Conservation (phyloP, 2,888 invertebrate species). For the Melanostoma mellinum region DNA sequence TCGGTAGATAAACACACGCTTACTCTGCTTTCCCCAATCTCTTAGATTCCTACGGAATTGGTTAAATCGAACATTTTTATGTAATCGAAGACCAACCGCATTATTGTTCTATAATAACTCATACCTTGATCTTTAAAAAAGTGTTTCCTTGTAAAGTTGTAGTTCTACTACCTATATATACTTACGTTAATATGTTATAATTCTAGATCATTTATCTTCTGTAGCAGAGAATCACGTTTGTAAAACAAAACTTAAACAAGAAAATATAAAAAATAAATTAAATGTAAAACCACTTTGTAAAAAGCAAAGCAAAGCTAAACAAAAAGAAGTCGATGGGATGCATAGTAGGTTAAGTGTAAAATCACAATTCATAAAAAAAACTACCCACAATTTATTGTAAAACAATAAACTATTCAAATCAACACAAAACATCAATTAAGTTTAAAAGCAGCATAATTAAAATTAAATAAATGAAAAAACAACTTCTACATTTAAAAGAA, state of each 20-base stretch:
- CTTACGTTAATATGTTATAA: slow-evolving; percentile 27
- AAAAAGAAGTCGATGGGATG: not conserved
- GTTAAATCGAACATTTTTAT: too few relatives aligned
- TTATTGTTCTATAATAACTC: slow-evolving; percentile 2
- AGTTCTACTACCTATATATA: slow-evolving; percentile 16
- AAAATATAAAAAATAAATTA: slow-evolving; percentile 7
- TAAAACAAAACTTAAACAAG: slow-evolving; percentile 13
- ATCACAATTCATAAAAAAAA: slow-evolving; percentile 17
- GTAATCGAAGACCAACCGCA: not conserved
- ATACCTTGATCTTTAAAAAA: not conserved
- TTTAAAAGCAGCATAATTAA: slow-evolving; percentile 6
- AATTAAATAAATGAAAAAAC: not conserved
- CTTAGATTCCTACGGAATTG: slow-evolving; percentile 15
- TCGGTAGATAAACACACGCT: slow-evolving; percentile 12
- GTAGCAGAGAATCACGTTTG: slow-evolving; percentile 40
- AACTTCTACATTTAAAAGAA: slow-evolving; percentile 37
- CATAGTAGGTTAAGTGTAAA: slow-evolving; percentile 1
- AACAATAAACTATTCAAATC: slow-evolving; percentile 10
- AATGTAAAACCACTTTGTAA: slow-evolving; percentile 46
- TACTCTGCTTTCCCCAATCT: slow-evolving; percentile 26
- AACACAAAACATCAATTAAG: slow-evolving; percentile 35
- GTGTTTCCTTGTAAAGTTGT: slow-evolving; percentile 59
- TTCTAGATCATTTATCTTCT: slow-evolving; percentile 46
- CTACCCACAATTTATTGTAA: slow-evolving; percentile 16
- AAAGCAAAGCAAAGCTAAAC: slow-evolving; percentile 25